phyloP scores from a whole-genome alignment of 2,888 invertebrate species.

The Pristionchus japonicus region DNA sequence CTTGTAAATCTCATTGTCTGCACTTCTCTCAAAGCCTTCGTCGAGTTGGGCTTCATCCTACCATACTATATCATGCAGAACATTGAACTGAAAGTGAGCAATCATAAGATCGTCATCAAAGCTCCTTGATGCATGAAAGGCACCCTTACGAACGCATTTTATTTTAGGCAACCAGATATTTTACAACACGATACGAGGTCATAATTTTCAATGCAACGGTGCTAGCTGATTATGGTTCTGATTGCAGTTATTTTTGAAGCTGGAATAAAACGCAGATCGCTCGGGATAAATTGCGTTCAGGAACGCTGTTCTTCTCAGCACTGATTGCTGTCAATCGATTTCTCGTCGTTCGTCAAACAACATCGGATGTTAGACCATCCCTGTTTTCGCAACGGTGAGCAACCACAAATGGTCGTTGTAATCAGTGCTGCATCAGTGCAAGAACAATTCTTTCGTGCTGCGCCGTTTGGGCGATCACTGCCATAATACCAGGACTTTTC shows the following conservation, averaged over 20 bases:
- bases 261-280: neutral
- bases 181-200: neutral
- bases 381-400: no score
- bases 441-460: neutral
- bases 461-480: neutral
- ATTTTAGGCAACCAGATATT: neutral
- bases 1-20: neutral
- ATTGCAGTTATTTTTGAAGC: neutral
- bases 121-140: no score
- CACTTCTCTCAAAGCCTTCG: neutral
- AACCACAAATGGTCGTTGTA: no score
- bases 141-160: no score
- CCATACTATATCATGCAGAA: constrained; percentile 6
- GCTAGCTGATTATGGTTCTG: neutral
- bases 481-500: neutral
- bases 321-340: neutral
- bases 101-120: no score
- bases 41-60: constrained; percentile 11
- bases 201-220: neutral
- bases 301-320: neutral
- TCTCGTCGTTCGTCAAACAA: no score
- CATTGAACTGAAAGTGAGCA: no score
- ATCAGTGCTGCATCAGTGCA: no score
- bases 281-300: no score
- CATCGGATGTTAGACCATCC: no score